Percentiles rank a stretch among this genome's conserved stretches.
Conservation (phyloP, 37 sponge, comb jelly and placozoan species). For the Ianthella basta region DNA sequence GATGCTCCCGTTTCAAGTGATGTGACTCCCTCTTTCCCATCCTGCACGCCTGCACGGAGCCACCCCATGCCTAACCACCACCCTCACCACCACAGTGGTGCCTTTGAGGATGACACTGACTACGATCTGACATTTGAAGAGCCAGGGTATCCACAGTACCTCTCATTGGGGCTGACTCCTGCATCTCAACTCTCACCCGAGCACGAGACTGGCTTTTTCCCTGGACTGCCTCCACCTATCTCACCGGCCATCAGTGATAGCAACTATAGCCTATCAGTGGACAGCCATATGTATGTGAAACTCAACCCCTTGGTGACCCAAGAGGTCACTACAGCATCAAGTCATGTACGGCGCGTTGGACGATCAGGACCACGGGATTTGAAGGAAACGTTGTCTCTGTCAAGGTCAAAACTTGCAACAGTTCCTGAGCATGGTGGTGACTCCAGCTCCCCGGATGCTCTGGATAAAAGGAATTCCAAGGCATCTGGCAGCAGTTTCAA, state of each 20-base stretch:
- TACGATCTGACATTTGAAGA: slow-evolving; percentile 63
- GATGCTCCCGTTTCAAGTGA: background rate
- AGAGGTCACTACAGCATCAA: background rate
- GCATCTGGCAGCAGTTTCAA: slow-evolving; percentile 14
- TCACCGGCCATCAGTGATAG: slow-evolving; percentile 27
- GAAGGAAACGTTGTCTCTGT: slow-evolving; percentile 16
- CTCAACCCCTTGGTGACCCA: background rate
- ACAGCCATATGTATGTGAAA: background rate
- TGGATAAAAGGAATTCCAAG: slow-evolving; percentile 1
- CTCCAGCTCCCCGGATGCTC: background rate
- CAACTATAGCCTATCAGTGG: slow-evolving; percentile 33
- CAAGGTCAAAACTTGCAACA: slow-evolving; percentile 1
- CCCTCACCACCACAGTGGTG: background rate
- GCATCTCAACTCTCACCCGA: slow-evolving; percentile 80
- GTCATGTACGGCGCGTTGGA: background rate
- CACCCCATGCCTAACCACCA: background rate
- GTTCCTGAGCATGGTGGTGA: slow-evolving; percentile 4
- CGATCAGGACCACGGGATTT: slow-evolving; percentile 16
- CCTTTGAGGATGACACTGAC: slow-evolving; percentile 42
- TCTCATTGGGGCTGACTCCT: slow-evolving; percentile 85
- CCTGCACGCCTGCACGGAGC: background rate
- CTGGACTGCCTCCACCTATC: slow-evolving; percentile 74
- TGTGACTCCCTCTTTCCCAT: background rate
- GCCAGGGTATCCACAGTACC: slow-evolving; percentile 60
- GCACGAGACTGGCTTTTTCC: slow-evolving; percentile 67